These are phyloP conservation scores for Mythimna ferrago DNA, from an alignment of 2,888 invertebrate species.

Conservation along the genomic window DNA sequence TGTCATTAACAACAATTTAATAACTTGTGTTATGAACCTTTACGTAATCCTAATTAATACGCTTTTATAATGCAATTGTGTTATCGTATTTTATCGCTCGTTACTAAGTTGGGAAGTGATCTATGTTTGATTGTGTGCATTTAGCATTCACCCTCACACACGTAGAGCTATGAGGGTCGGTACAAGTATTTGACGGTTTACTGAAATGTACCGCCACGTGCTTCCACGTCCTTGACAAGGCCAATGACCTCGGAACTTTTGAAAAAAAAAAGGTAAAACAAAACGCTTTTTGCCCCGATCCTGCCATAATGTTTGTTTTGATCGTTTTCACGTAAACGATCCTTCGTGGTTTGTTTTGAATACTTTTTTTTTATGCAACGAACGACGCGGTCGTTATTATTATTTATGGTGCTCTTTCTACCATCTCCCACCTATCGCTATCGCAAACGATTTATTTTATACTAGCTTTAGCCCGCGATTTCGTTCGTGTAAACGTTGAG, in stretches of 20 bases:
- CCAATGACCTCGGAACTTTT: conserved; percentile 80
- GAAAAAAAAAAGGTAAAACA: conserved; percentile 80
- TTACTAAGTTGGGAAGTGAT: conserved; percentile 61
- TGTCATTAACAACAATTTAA: conserved; percentile 15
- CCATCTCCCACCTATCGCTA: conserved; percentile 41
- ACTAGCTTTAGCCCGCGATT: too few species aligned
- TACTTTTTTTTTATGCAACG: conserved; percentile 67
- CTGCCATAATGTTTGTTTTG: conserved; percentile 87
- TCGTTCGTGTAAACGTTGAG: too few species aligned
- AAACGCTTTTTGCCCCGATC: conserved; percentile 80
- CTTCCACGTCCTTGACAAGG: conserved; percentile 86
- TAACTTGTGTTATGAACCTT: conserved; percentile 16
- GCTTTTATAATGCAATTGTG: conserved; percentile 43
- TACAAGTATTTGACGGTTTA: conserved; percentile 74
- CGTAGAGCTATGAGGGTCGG: conserved; percentile 46
- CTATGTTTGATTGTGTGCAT: conserved; percentile 58
- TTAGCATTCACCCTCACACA: conserved; percentile 52
- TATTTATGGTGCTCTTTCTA: conserved; percentile 72
- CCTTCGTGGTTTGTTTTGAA: conserved; percentile 76
- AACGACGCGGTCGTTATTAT: conserved; percentile 78
- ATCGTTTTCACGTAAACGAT: conserved; percentile 86
- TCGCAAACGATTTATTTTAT: conserved; percentile 1
- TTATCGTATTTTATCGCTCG: conserved; percentile 55
- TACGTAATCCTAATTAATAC: conserved; percentile 42
- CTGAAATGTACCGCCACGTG: conserved; percentile 84